Evolutionary conservation across 2,888 invertebrate species (phyloP), one percentile per base, ranked within the genome.

Genomic region (Amphiduros pacificus): DNA sequence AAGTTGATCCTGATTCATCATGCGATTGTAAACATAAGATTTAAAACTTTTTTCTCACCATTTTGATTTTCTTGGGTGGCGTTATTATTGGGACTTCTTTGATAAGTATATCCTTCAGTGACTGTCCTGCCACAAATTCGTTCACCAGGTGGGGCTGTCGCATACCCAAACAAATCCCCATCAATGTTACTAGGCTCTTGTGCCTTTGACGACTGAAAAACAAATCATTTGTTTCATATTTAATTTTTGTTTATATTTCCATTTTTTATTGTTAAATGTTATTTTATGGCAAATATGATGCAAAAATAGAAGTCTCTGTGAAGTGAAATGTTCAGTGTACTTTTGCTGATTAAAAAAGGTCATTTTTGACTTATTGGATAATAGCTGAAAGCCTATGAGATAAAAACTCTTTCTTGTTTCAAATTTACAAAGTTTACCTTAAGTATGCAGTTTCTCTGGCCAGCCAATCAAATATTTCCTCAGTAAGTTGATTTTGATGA

Each of bases 91-190:
- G 49, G 14, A 41, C 2, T 27, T 29, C 52, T 24, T 28, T 49
- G 6, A 71, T 71, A 27, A 79, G 70, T 54, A 73, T 72, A 40
- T 77, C 77, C 55, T 76, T 77, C n/a, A 81, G 65, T 27, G 77
- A 73, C 31, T 74, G 73, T 1, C 79, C 79, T 2, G 73, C 70
- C 6, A 77, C 71, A 57, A 74, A 78, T 64, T 80, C 79, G 0
- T 72, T 73, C 52, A 81, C 70, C 28, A 81, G 69, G 61, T 75
- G 76, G 2, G 78, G 78, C 29, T 75, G 71, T 53, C 72, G 71
- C n/a, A 73, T 69, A 52, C 78, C 79, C 3, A 74, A 60, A 63
- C 78, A 79, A 32, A 79, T 64, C 0, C 81, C 81, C 28, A 79
- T 53, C 14, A 80, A 66, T 2, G 73, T 64, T 9, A 78, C 77